Conservation (phyloP, 2,888 invertebrate species). For the Habroteleia sp. region DNA sequence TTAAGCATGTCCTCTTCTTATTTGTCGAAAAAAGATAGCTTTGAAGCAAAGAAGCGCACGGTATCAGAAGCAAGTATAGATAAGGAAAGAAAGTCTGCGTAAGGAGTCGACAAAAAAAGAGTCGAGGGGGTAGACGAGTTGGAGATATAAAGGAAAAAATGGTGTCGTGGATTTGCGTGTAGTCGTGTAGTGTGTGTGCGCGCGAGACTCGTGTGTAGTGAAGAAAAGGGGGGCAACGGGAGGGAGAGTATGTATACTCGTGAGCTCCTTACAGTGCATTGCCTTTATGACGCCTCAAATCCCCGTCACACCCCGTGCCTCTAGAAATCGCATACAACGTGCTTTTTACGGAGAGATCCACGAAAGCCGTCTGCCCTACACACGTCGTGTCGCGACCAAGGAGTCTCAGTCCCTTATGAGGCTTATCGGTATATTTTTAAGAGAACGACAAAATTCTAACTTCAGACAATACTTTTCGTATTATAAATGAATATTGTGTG, state of each 20-base stretch:
- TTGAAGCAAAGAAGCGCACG: constrained; percentile 16
- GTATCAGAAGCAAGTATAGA: constrained; percentile 26
- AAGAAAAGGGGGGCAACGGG: constrained; percentile 28
- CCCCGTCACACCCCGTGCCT: constrained; percentile 78
- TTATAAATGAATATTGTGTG: too few relatives aligned
- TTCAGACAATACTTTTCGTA: too few relatives aligned
- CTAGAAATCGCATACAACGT: constrained; percentile 75
- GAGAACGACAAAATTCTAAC: too few relatives aligned
- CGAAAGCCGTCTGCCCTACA: constrained; percentile 57
- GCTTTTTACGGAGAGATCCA: constrained; percentile 62
- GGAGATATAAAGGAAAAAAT: constrained; percentile 48
- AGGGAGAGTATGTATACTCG: constrained; percentile 69
- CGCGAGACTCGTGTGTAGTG: constrained; percentile 50
- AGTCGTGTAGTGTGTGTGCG: constrained; percentile 18
- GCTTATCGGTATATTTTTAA: constrained; percentile 12
- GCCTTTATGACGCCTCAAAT: constrained; percentile 77
- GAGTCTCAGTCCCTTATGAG: constrained; percentile 31
- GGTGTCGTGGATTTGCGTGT: constrained; percentile 35
- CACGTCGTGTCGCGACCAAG: constrained; percentile 36
- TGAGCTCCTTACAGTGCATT: constrained; percentile 81
- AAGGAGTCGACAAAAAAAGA: constrained; percentile 60
- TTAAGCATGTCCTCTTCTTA: constrained; percentile 20
- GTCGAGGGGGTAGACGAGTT: constrained; percentile 48
- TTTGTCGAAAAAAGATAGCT: constrained; percentile 20
- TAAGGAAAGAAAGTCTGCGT: constrained; percentile 48